Conservation (phyloP, 1,140 invertebrate genomes). For the Chironomus striatipennis region DNA sequence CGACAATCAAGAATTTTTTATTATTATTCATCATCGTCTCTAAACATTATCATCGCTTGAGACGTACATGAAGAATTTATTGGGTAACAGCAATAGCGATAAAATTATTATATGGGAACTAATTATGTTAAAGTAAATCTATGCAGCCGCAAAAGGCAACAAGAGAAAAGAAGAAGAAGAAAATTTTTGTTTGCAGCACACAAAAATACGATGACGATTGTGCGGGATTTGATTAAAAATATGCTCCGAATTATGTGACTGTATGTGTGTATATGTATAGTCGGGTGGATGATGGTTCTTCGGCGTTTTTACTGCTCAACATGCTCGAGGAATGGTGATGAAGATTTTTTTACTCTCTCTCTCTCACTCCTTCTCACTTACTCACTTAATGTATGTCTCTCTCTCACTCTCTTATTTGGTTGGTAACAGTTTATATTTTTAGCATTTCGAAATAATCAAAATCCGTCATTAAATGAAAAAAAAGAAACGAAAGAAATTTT, state of each 20-base stretch:
- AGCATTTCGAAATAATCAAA: constrained; percentile 15
- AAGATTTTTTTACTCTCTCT: not conserved
- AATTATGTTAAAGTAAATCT: too few species aligned
- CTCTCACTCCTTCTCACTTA: not conserved
- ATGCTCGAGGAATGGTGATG: constrained; percentile 21
- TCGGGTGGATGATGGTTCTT: constrained; percentile 10
- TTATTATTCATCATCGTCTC: not conserved
- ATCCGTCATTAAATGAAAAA: constrained; percentile 12
- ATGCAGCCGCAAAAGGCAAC: not conserved
- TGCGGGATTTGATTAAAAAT: constrained; percentile 7
- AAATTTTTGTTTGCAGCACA: not conserved
- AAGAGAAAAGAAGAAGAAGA: not conserved
- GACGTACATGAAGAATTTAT: not conserved
- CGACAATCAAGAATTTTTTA: not conserved
- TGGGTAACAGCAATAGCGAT: not conserved
- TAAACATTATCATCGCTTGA: not conserved
- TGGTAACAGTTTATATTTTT: constrained; percentile 17
- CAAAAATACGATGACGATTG: not conserved
- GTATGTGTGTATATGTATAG: not conserved
- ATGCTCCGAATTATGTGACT: not conserved
- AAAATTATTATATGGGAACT: not conserved
- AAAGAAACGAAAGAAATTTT: not conserved
- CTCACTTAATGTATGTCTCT: not conserved
- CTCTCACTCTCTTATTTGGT: not conserved
- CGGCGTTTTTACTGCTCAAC: not conserved